Evolutionary conservation across 2,797 vertebrate genomes (phyloP), one percentile per base, ranked within the genome.

Genomic region (Spinibarbus caldwelli): DNA sequence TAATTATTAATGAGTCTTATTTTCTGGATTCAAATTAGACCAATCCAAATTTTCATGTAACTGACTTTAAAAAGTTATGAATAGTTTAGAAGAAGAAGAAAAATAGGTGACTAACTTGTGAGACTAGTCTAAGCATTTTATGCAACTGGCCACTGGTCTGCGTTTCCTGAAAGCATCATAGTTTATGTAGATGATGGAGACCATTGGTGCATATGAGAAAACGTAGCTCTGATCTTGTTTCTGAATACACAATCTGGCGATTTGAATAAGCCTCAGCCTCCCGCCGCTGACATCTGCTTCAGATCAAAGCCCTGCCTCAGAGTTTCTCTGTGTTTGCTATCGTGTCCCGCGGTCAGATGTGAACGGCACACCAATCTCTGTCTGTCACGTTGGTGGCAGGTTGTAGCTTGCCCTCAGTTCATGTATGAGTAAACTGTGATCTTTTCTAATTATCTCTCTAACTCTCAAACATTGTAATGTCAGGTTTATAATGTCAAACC

Each of bases 221-320:
- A 12, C 2, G 8, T 8, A 36, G 29, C 15, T 17, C 62, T 66
- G 26, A 71, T 71, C 38, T 45, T 5, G 17, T 31, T 1, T 75
- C 45, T 75, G 72, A 52, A 75, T 52, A 36, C 72, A 7, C 26
- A 29, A 14, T 62, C 59, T 29, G n/a, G 12, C 14, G 26, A 62
- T 59, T 0, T 59, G 72, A 77, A 38, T 38, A 1, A 26, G 1
- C 75, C 15, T 15, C 49, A 54, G 49, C 52, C 45, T 38, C 75
- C 75, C 12, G 49, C 66, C 45, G 2, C 64, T 7, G 45, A 70
- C 66, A 81, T 81, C 79, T 81, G 79, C 66, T 81, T 70, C 67
- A 70, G 49, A 81, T 70, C 66, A 19, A 54, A 76, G 47, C 21
- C 41, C 21, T 2, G 68, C 5, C 3, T 0, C 21, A 26, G 62